phyloP scores from a whole-genome alignment of 2,888 invertebrate genomes.

The Thereva nobilitata region DNA sequence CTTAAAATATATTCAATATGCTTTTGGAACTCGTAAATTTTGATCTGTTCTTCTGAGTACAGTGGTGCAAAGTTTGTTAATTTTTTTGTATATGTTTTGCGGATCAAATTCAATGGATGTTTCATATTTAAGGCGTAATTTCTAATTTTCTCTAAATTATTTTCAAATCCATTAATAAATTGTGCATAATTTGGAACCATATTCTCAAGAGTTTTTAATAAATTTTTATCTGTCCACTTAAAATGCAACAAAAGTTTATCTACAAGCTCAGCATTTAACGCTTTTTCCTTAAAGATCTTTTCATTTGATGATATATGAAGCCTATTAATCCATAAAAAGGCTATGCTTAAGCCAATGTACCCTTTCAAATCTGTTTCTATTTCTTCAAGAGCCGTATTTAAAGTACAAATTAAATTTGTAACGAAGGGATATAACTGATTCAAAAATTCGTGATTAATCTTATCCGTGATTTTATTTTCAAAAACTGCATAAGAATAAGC shows the following conservation, averaged over 20 bases:
- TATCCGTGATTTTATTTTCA: slow-evolving; percentile 47
- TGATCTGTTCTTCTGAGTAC: slow-evolving; percentile 41
- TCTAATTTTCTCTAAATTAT: slow-evolving; percentile 44
- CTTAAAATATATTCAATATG: slow-evolving; percentile 47
- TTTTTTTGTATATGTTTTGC: slow-evolving; percentile 41
- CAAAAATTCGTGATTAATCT: slow-evolving; percentile 51
- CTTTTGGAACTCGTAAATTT: slow-evolving; percentile 44
- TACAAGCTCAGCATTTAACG: slow-evolving; percentile 62
- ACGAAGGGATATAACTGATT: slow-evolving; percentile 48
- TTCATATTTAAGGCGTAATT: slow-evolving; percentile 44
- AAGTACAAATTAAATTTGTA: slow-evolving; percentile 41
- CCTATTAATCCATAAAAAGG: slow-evolving; percentile 54
- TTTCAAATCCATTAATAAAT: slow-evolving; percentile 43
- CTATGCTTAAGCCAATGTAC: slow-evolving; percentile 48
- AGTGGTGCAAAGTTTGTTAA: slow-evolving; percentile 41
- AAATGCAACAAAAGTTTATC: slow-evolving; percentile 71
- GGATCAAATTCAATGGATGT: slow-evolving; percentile 42
- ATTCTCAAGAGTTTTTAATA: slow-evolving; percentile 53
- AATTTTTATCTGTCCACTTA: slow-evolving; percentile 73
- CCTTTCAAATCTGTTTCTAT: slow-evolving; percentile 46
- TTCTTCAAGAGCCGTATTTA: slow-evolving; percentile 44
- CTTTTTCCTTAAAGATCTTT: slow-evolving; percentile 50
- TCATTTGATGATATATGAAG: slow-evolving; percentile 48
- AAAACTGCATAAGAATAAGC: slow-evolving; percentile 53
- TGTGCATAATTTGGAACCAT: slow-evolving; percentile 42